A percentile compares a stretch with the other conserved stretches of the same genome.
Evolutionary conservation across 1,140 invertebrate genomes (phyloP).

Genomic region (Monochamus saltuarius): DNA sequence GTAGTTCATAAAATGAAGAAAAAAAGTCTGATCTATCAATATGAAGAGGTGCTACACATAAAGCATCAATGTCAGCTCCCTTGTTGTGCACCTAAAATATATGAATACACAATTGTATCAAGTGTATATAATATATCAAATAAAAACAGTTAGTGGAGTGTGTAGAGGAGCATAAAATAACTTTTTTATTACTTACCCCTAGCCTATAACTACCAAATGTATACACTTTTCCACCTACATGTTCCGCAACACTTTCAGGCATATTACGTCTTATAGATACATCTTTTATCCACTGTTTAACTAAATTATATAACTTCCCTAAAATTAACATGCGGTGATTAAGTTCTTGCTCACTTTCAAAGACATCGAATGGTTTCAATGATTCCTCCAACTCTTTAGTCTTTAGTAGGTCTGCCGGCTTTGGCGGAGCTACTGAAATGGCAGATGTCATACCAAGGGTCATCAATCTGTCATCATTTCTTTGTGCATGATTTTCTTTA

Average conservation of each 20-base stretch:
- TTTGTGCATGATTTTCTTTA: constrained; percentile 36
- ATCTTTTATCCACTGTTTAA: constrained; percentile 90
- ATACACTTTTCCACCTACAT: constrained; percentile 96
- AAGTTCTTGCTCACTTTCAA: constrained; percentile 88
- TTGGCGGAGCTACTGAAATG: constrained; percentile 85
- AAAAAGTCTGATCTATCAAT: constrained; percentile 95
- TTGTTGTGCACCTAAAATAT: constrained; percentile 87
- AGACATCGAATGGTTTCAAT: constrained; percentile 85
- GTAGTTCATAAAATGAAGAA: constrained; percentile 86
- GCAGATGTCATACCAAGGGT: constrained; percentile 90
- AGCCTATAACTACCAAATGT: constrained; percentile 96
- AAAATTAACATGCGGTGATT: constrained; percentile 84
- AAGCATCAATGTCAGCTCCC: constrained; percentile 98
- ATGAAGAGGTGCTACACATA: constrained; percentile 96
- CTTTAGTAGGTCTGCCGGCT: constrained; percentile 78
- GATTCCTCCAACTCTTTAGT: constrained; percentile 82
- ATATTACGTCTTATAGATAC: constrained; percentile 86
- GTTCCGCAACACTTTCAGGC: constrained; percentile 80
- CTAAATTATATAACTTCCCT: constrained; percentile 83
- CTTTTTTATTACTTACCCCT: constrained; percentile 57
- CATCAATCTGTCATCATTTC: constrained; percentile 32
- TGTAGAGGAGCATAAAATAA: not conserved
- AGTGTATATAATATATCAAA: too few species aligned
- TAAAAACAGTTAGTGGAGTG: too few species aligned
- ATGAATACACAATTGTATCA: too few species aligned